A percentile compares a stretch with the other conserved stretches of the same genome.
Conservation (phyloP, 2,797 vertebrate genomes). For the Psittacula derbiana region DNA sequence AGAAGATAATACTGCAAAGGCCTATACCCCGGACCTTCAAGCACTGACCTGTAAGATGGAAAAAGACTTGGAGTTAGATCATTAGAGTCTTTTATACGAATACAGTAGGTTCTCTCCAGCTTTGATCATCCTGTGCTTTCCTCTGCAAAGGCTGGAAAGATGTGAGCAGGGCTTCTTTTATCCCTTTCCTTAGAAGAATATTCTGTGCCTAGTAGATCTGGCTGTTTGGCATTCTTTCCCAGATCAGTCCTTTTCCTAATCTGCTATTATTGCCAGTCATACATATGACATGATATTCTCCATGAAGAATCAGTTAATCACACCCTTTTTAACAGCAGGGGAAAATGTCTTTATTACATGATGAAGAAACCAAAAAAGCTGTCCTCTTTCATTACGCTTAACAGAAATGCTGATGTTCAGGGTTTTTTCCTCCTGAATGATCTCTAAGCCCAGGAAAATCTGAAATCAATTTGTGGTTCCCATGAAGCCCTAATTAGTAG, state of each 20-base stretch:
- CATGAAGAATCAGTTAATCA: background rate
- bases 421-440: slow-evolving; percentile 4
- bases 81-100: background rate
- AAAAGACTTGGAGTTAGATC: background rate
- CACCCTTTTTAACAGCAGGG: background rate
- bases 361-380: background rate
- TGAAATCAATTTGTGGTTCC: slow-evolving; percentile 34
- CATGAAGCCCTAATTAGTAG: slow-evolving; percentile 17
- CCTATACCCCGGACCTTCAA: background rate
- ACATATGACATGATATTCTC: background rate
- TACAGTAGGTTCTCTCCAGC: background rate
- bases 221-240: background rate
- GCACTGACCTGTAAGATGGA: background rate
- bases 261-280: background rate
- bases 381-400: background rate
- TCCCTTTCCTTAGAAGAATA: background rate
- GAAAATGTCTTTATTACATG: background rate
- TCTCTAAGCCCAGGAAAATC: slow-evolving; percentile 42
- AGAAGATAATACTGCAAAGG: background rate
- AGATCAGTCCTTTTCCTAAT: background rate
- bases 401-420: background rate
- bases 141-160: background rate
- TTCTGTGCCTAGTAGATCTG: background rate
- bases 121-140: background rate
- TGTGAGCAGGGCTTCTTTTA: background rate